Percentiles rank a stretch among this genome's conserved stretches.
phyloP scores from a whole-genome alignment of 1,140 invertebrate genomes.

The Agrilus planipennis region DNA sequence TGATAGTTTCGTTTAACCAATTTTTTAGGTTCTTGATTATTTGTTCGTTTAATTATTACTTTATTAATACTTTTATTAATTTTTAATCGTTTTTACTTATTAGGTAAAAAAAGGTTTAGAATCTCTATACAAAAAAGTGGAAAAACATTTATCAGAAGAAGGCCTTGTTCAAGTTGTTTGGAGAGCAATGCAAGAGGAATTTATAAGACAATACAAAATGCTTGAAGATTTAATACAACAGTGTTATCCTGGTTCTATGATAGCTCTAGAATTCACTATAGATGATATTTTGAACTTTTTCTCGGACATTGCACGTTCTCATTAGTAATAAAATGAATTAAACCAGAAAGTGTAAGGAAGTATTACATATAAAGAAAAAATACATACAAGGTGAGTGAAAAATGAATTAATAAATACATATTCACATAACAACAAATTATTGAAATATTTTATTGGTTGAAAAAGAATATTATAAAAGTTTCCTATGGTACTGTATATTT shows the following conservation, averaged over 20 bases:
- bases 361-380: too few species aligned
- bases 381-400: too few species aligned
- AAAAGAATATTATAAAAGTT: too few species aligned
- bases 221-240: constrained; percentile 87
- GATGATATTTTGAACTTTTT: constrained; percentile 93
- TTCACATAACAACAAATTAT: too few species aligned
- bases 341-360: too few species aligned
- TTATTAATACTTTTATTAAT: background rate
- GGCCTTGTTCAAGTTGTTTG: constrained; percentile 93
- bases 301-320: constrained; percentile 95
- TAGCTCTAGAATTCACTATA: constrained; percentile 91
- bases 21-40: too few species aligned
- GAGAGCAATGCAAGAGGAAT: constrained; percentile 99
- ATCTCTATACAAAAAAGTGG: constrained; percentile 91
- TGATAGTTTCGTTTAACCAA: too few species aligned
- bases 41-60: too few species aligned
- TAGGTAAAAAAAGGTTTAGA: constrained; percentile 89
- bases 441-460: too few species aligned
- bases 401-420: too few species aligned
- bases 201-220: constrained; percentile 92
- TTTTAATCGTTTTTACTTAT: constrained; percentile 5
- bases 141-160: constrained; percentile 93
- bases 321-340: too few species aligned
- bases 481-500: too few species aligned
- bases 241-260: constrained; percentile 94